Evolutionary conservation across 1,140 invertebrate species (phyloP).

Genomic region (Nasonia longicornis): DNA sequence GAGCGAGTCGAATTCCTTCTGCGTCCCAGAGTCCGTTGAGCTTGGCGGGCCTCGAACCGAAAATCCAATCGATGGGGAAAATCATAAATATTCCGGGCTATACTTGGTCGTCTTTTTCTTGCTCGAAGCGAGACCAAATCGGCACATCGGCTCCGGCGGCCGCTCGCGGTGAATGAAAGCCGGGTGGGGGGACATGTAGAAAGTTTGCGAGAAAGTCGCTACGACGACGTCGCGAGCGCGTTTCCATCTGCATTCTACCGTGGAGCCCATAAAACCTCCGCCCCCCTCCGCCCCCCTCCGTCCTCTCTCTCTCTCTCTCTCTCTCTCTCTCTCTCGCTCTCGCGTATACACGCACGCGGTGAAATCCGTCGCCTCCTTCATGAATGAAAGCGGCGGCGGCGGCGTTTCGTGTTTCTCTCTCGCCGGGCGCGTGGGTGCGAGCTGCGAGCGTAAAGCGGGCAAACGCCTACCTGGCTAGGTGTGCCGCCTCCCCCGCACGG

Average conservation of each 20-base stretch:
- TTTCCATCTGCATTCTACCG: slow-evolving; percentile 53
- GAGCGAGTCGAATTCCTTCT: too few species aligned
- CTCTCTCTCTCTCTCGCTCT: background rate
- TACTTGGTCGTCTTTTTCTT: too few species aligned
- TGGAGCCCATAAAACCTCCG: slow-evolving; percentile 24
- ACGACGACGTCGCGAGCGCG: slow-evolving; percentile 6
- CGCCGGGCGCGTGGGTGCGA: background rate
- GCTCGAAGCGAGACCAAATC: too few species aligned
- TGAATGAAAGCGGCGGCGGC: slow-evolving; percentile 62
- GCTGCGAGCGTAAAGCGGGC: background rate
- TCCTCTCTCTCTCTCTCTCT: slow-evolving; percentile 2
- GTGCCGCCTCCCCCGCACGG: background rate
- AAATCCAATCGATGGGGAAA: slow-evolving; percentile 29
- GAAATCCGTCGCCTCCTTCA: slow-evolving; percentile 56
- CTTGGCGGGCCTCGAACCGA: slow-evolving; percentile 21
- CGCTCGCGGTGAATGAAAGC: slow-evolving; percentile 58
- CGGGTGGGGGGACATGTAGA: slow-evolving; percentile 55
- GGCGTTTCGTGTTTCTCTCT: background rate
- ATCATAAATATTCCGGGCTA: too few species aligned
- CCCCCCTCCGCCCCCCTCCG: background rate
- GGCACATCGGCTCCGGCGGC: too few species aligned
- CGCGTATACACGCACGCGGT: slow-evolving; percentile 19
- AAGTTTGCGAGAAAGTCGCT: slow-evolving; percentile 66
- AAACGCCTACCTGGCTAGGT: slow-evolving; percentile 14
- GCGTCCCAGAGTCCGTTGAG: slow-evolving; percentile 28